Conservation (phyloP, 2,888 invertebrate genomes). For the Himalopsyche kuldschensis region DNA sequence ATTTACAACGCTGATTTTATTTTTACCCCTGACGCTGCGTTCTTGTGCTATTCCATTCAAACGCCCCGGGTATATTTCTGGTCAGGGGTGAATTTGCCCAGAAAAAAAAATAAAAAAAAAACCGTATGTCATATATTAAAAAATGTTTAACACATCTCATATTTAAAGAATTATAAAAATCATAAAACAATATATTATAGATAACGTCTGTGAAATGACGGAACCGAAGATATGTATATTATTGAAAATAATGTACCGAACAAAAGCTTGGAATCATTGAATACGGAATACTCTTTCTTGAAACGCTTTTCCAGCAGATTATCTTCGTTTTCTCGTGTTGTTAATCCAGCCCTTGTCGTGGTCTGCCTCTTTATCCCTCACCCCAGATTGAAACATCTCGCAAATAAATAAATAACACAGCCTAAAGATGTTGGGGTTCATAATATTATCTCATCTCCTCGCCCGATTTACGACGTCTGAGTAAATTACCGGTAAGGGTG, state of each 20-base stretch:
- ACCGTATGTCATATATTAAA: no score
- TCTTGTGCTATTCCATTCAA: neutral
- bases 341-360: neutral
- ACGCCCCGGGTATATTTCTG: neutral
- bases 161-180: no score
- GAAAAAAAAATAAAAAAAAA: no score
- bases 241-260: no score
- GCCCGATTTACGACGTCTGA: neutral
- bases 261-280: no score
- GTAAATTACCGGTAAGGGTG: neutral
- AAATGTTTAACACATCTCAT: no score
- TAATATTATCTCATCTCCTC: neutral
- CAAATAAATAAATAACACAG: neutral
- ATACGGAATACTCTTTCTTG: no score
- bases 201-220: no score
- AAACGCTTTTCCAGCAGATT: no score
- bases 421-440: neutral
- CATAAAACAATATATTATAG: no score
- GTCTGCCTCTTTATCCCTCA: neutral
- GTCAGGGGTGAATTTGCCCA: neutral
- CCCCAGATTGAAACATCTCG: neutral
- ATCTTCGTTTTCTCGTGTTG: neutral
- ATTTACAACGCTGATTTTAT: neutral
- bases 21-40: neutral
- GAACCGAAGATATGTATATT: no score